Evolutionary conservation across 2,797 vertebrate species (phyloP).

Genomic region (Philypnodon macrostomus): DNA sequence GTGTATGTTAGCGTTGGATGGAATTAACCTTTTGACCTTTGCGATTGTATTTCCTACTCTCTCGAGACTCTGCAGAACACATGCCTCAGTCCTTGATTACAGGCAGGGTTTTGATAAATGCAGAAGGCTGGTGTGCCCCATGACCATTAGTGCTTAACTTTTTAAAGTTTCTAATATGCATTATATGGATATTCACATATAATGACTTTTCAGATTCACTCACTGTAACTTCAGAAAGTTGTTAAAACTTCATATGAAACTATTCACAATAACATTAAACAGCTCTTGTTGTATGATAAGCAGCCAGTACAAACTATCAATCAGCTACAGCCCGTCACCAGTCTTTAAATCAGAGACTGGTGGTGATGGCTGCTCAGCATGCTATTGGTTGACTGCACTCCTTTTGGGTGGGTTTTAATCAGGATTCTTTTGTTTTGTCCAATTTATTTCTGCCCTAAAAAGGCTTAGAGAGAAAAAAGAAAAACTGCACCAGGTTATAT

Average conservation of each 20-base stretch:
- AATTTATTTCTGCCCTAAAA: slow-evolving; percentile 54
- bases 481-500: slow-evolving; percentile 66
- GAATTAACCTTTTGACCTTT: slow-evolving; percentile 82
- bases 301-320: slow-evolving; percentile 30
- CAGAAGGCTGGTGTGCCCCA: slow-evolving; percentile 17
- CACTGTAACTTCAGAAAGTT: slow-evolving; percentile 17
- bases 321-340: slow-evolving; percentile 15
- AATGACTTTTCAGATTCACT: slow-evolving; percentile 20
- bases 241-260: slow-evolving; percentile 9
- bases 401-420: slow-evolving; percentile 11
- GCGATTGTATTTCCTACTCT: slow-evolving; percentile 84
- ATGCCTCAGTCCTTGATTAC: slow-evolving; percentile 66
- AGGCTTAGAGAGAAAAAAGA: slow-evolving; percentile 56
- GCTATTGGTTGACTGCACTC: slow-evolving; percentile 40
- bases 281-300: slow-evolving; percentile 20
- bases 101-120: slow-evolving; percentile 27
- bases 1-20: slow-evolving; percentile 76
- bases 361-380: slow-evolving; percentile 34
- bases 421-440: slow-evolving; percentile 39
- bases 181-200: slow-evolving; percentile 23
- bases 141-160: slow-evolving; percentile 23
- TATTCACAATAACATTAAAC: slow-evolving; percentile 5
- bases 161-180: slow-evolving; percentile 14
- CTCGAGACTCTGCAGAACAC: slow-evolving; percentile 70
- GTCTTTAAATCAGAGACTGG: slow-evolving; percentile 29